Evolutionary conservation across 2,797 vertebrate genomes (phyloP), one percentile per base, ranked within the genome.

Genomic region (Ptychobarbus kaznakovi): DNA sequence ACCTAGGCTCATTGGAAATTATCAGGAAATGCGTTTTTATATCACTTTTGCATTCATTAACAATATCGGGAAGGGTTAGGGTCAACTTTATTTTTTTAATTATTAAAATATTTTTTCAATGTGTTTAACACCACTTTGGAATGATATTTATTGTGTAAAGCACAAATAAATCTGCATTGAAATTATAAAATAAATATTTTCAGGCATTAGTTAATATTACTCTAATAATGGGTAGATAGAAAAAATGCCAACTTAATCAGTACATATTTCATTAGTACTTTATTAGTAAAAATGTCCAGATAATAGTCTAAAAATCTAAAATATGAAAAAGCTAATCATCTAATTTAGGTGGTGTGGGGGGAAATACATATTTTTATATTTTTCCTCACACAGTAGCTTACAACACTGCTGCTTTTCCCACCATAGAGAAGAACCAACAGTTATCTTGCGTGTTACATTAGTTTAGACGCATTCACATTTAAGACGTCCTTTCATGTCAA

Each of bases 391-490:
- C 15, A 32, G 63, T 66, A 66, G 20, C 1, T 22, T n/a, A n/a
- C 40, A 40, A 40, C 40, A 2, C 7, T 40, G 40, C 6, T 2
- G 3, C 16, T 10, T 73, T 46, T 28, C 25, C 7, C 42, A 73
- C 46, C 3, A 25, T 25, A 73, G 70, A 28, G 22, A 73, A 73
- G 15, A 73, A 32, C 15, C 15, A 49, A 32, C 15, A 74, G 72
- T 74, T 28, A 1, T 74, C 53, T 38, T 76, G 38, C 7, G 20
- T 68, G 44, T 22, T 35, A 66, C 44, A 46, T 66, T 66, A 66
- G 42, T 80, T 80, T 49, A 66, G 42, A 80, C 16, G 7, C 73
- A 38, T 76, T 76, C 18, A n/a, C 11, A 76, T 76, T 56, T 56
- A 61, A 78, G 22, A 78, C 9, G 22, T 61, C 53, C 53, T 78